These are phyloP conservation scores for Baccha elongata DNA, from an alignment of 2,888 invertebrate genomes.

Conservation along the genomic window DNA sequence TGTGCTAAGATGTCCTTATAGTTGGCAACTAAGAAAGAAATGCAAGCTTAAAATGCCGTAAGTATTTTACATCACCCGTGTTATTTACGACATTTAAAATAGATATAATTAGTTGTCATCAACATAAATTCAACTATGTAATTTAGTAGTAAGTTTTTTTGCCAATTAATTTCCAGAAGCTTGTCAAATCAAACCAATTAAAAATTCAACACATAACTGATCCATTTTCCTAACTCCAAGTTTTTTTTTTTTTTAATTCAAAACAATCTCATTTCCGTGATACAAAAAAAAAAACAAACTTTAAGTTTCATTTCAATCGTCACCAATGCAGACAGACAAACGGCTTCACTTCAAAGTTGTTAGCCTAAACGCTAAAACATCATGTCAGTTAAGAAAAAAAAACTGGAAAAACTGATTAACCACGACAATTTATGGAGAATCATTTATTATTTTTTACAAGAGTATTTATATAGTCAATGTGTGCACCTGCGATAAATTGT, in stretches of 20 bases:
- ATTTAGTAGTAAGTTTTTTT: no score
- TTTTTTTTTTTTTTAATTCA: conserved; percentile 1
- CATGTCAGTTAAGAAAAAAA: conserved; percentile 26
- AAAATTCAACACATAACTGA: conserved; percentile 19
- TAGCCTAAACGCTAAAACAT: conserved; percentile 23
- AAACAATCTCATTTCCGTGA: conserved; percentile 30
- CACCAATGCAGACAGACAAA: conserved; percentile 19
- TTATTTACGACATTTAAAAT: no score
- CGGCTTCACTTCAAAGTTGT: conserved; percentile 17
- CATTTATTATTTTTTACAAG: conserved; percentile 53
- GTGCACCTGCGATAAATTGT: conserved; percentile 54
- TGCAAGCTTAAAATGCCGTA: no score
- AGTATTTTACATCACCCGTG: no score
- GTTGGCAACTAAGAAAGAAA: no score
- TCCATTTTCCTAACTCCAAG: neutral
- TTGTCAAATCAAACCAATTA: neutral
- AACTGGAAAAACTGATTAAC: conserved; percentile 62
- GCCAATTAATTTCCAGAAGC: conserved; percentile 6
- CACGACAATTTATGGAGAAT: conserved; percentile 48
- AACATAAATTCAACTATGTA: conserved; percentile 5
- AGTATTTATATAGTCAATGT: conserved; percentile 3
- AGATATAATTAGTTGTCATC: conserved; percentile 16
- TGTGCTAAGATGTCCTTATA: no score
- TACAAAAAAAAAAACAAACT: conserved; percentile 16
- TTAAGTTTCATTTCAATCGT: conserved; percentile 24